Conservation (phyloP, 2,113 vertebrate species). For the Melanotaenia duboulayi region DNA sequence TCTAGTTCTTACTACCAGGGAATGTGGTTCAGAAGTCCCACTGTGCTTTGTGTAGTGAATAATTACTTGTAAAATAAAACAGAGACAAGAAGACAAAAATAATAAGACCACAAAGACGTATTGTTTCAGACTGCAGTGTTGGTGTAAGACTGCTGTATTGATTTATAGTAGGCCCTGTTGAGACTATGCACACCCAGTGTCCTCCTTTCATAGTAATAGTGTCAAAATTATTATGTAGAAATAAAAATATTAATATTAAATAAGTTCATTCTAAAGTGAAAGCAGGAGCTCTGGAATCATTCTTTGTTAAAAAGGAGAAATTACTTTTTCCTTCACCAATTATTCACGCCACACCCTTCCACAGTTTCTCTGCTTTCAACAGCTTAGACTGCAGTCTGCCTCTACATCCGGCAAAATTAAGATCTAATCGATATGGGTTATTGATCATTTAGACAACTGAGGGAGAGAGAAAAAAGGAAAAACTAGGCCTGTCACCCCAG, state of each 20-base stretch:
- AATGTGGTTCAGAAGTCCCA: background rate
- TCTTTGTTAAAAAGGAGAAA: background rate
- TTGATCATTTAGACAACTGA: conserved; percentile 45
- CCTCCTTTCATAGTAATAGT: background rate
- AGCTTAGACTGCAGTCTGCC: conserved; percentile 49
- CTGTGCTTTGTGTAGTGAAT: conserved; percentile 27
- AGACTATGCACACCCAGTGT: conserved; percentile 15
- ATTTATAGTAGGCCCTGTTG: background rate
- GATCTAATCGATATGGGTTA: conserved; percentile 55
- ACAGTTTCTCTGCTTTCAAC: conserved; percentile 16
- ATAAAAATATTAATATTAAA: background rate
- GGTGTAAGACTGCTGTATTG: conserved; percentile 25
- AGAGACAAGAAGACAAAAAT: conserved; percentile 22
- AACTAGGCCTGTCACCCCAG: conserved; percentile 22
- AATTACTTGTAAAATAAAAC: conserved; percentile 39
- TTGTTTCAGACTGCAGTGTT: conserved; percentile 34
- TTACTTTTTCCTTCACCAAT: conserved; percentile 45
- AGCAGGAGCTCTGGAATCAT: background rate
- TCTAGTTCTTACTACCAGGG: conserved; percentile 17
- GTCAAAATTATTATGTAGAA: background rate
- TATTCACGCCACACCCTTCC: conserved; percentile 75
- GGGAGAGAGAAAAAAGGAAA: background rate
- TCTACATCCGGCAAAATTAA: conserved; percentile 41
- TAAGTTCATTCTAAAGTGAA: background rate
- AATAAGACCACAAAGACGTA: conserved; percentile 18